Base-by-base conservation (phyloP, 2,888 invertebrate genomes). In the Lobophora halterata region DNA sequence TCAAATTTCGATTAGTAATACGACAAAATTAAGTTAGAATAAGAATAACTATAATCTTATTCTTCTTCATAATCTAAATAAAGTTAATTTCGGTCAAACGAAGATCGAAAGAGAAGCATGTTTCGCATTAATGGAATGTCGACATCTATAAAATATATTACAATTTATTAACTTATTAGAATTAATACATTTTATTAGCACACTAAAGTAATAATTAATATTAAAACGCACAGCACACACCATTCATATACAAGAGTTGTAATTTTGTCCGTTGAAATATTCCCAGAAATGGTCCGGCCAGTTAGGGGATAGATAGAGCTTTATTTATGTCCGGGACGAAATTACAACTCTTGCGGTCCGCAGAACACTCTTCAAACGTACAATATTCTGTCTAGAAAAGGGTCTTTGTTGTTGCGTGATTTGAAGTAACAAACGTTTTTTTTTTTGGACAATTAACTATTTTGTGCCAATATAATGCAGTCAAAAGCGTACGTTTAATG, bases 161-260 rank as follows among this genome's bases (percentile, higher is more conserved):
- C 81, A 86, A 71, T 77, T 78, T 72, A 70, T 71, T 69, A 50
- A 67, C 67, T 71, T 74, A 72, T 70, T 79, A 77, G 73, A 80
- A 81, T 82, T 86, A 82, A 78, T 83, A 83, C 73, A 73, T 80
- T 72, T 81, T 80, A 86, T 86, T 87, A 87, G 86, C 83, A 87
- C 87, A 78, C 86, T 87, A 86, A 63, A 75, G 66, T 80, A 81
- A 79, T 55, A 76, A 80, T 82, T 85, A 83, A 78, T 80, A 74
- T 65, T 79, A 75, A 36, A 79, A 71, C 70, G 58, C 77, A 67
- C 70, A 60, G 54, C 75, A 68, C 69, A 60, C 61, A 39, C 61
- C 76, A 65, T 61, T 61, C 78, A 75, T 46, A 63, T 49, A 27
- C 76, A 72, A 72, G 69, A 73, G 61, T 67, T 79, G 74, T 71